Percentiles rank a stretch among this genome's conserved stretches.
phyloP scores from a whole-genome alignment of 1,140 invertebrate genomes.

The Oncopeltus fasciatus region DNA sequence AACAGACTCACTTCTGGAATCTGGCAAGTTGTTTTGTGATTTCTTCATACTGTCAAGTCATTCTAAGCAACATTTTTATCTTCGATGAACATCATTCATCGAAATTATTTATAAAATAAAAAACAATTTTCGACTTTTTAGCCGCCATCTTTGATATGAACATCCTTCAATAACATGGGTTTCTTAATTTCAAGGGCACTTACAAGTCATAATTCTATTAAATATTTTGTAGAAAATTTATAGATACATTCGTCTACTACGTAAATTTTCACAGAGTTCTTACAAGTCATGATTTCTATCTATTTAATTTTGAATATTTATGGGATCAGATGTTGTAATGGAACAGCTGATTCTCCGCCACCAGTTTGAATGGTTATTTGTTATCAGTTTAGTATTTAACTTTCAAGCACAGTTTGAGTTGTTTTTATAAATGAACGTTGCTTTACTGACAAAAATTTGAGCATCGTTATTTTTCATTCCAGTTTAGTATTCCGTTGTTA shows the following conservation, averaged over 20 bases:
- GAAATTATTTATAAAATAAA: background rate
- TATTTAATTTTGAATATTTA: background rate
- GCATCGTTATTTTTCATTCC: too few relatives aligned
- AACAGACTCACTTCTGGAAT: constrained; percentile 30
- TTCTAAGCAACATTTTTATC: constrained; percentile 13
- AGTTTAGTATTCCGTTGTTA: too few relatives aligned
- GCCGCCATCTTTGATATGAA: constrained; percentile 5
- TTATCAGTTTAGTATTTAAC: too few relatives aligned
- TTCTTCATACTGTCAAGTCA: constrained; percentile 32
- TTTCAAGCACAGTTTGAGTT: too few relatives aligned
- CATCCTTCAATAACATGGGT: background rate
- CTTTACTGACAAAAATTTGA: too few relatives aligned
- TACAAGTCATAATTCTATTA: background rate
- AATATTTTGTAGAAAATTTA: background rate
- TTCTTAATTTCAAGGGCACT: background rate
- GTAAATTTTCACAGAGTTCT: background rate
- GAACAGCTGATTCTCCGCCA: background rate
- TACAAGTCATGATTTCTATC: background rate
- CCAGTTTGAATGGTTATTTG: background rate
- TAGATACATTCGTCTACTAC: background rate
- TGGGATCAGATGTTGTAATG: background rate
- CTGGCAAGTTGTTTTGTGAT: constrained; percentile 28
- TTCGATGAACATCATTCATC: background rate
- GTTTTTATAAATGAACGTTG: too few relatives aligned
- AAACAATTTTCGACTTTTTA: background rate